These are phyloP conservation scores for Meloidogyne exigua DNA, from an alignment of 1,140 invertebrate species.

Conservation along the genomic window DNA sequence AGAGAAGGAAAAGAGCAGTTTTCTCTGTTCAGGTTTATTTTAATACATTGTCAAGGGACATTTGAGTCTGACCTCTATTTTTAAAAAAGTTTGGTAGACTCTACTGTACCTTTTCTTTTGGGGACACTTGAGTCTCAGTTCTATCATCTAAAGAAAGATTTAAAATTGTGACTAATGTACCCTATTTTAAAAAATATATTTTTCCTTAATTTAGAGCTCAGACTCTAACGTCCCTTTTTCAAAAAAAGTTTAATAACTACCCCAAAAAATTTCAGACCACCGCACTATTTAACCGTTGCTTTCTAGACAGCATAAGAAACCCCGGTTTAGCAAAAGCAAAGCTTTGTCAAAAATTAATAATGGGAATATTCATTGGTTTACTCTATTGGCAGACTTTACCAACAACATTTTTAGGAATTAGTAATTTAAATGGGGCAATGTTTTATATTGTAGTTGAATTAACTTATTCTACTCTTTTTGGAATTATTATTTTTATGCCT, in stretches of 20 bases:
- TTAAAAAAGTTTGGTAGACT: too few species aligned
- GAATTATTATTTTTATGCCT: constrained; percentile 59
- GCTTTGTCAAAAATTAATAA: constrained; percentile 58
- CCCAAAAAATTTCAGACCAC: too few species aligned
- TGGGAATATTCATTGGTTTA: constrained; percentile 65
- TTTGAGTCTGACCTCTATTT: too few species aligned
- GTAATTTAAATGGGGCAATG: constrained; percentile 65
- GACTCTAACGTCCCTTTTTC: too few species aligned
- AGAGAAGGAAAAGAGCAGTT: constrained; percentile 36
- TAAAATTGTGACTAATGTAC: neutral
- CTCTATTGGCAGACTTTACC: constrained; percentile 62
- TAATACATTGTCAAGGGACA: too few species aligned
- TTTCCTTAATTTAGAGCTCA: too few species aligned
- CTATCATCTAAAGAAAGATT: too few species aligned
- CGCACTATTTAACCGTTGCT: constrained; percentile 43
- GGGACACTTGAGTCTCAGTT: too few species aligned
- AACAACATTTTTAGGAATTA: constrained; percentile 53
- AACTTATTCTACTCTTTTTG: constrained; percentile 61
- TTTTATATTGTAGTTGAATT: constrained; percentile 61
- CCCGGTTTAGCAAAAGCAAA: constrained; percentile 55
- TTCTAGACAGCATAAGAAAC: constrained; percentile 60
- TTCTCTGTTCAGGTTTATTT: constrained; percentile 39
- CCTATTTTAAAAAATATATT: neutral
- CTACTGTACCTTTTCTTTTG: too few species aligned
- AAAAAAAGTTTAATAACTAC: too few species aligned